A percentile compares a stretch with the other conserved stretches of the same genome.
These are phyloP conservation scores for Myodes glareolus DNA, from an alignment of 2,113 vertebrate genomes.

Conservation along the genomic window DNA sequence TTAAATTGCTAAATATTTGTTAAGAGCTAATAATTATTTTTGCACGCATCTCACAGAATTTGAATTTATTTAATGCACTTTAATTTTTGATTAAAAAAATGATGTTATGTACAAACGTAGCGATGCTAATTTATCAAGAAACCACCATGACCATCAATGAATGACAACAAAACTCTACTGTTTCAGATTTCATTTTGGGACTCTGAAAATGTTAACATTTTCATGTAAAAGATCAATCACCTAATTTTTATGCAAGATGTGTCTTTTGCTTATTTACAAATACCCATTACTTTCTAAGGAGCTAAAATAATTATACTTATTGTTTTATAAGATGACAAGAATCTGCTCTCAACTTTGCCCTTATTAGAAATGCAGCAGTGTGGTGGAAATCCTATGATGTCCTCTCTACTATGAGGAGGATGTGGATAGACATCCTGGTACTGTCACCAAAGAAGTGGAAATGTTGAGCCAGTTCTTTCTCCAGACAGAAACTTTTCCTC, in stretches of 20 bases:
- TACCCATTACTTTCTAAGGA: neutral
- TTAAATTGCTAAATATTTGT: neutral
- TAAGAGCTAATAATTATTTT: neutral
- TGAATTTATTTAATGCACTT: neutral
- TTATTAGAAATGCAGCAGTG: neutral
- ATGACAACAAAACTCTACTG: neutral
- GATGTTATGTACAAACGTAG: neutral
- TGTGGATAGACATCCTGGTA: neutral
- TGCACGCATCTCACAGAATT: neutral
- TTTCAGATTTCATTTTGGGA: neutral
- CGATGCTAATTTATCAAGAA: neutral
- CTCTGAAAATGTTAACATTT: neutral
- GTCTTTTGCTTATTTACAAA: neutral
- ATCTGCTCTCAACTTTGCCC: neutral
- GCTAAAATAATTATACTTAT: neutral
- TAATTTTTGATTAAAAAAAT: slow-evolving; percentile 33
- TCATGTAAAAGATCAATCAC: neutral
- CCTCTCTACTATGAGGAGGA: neutral
- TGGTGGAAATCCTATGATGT: neutral
- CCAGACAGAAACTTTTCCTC: neutral
- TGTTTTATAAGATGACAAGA: neutral
- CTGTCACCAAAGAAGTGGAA: neutral
- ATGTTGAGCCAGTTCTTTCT: neutral
- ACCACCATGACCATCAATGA: neutral
- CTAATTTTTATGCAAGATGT: neutral